Percentiles rank a stretch among this genome's conserved stretches.
Conservation (phyloP, 2,113 vertebrate genomes). For the Catharus fuscescens region DNA sequence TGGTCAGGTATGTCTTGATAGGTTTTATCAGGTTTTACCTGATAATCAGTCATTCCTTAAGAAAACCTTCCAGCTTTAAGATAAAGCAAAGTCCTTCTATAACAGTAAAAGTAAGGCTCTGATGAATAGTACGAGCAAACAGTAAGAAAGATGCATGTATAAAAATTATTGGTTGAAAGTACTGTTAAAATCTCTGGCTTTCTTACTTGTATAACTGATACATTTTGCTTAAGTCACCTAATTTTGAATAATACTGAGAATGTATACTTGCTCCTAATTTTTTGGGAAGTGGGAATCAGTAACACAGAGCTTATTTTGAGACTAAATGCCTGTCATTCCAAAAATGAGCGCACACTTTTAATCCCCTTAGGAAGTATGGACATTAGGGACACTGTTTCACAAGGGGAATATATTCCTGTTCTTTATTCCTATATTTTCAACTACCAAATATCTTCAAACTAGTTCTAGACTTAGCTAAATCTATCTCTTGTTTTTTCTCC, state of each 20-base stretch:
- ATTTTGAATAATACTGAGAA: neutral
- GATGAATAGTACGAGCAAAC: conserved; percentile 13
- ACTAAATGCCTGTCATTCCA: neutral
- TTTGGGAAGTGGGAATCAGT: neutral
- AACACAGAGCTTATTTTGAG: neutral
- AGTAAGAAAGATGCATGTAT: neutral
- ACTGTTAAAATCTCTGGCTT: neutral
- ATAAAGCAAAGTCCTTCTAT: conserved; percentile 2
- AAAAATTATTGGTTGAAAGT: neutral
- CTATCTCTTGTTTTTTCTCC: neutral
- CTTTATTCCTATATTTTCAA: neutral
- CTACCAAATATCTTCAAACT: neutral
- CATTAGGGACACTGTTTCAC: neutral
- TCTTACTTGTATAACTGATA: neutral
- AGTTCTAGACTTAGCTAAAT: neutral
- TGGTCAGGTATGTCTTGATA: conserved; percentile 82
- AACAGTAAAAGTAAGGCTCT: conserved; percentile 31
- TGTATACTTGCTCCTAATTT: neutral
- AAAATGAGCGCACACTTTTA: neutral
- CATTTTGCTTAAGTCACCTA: neutral
- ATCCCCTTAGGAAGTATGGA: neutral
- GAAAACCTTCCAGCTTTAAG: conserved; percentile 2
- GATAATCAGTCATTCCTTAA: neutral
- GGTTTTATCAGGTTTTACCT: neutral
- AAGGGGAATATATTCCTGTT: neutral